A percentile compares a stretch with the other conserved stretches of the same genome.
These are phyloP conservation scores for Redunca redunca DNA, from an alignment of 2,113 vertebrate genomes.

Conservation along the genomic window DNA sequence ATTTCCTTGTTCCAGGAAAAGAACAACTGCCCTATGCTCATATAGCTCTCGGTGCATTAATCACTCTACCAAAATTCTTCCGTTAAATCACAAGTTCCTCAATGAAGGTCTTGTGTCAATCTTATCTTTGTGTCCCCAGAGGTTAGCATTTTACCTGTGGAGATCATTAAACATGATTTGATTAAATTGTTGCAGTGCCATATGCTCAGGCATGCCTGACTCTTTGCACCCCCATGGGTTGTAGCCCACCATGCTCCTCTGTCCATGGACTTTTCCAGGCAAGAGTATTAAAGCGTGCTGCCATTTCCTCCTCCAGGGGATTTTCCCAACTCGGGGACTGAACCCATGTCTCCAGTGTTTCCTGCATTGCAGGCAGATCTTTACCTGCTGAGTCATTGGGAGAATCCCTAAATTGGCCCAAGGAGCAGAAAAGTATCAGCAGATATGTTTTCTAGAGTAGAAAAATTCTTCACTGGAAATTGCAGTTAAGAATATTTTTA, in stretches of 20 bases:
- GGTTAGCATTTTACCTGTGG: neutral
- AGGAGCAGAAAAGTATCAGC: neutral
- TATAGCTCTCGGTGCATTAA: neutral
- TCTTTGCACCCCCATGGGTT: neutral
- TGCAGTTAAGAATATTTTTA: neutral
- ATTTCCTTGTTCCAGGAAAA: neutral
- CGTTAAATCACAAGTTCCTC: neutral
- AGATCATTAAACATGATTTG: neutral
- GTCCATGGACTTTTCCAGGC: neutral
- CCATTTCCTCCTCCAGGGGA: neutral
- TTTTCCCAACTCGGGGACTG: neutral
- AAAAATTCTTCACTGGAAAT: neutral
- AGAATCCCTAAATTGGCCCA: neutral
- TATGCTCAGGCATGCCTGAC: neutral
- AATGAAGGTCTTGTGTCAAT: accelerated
- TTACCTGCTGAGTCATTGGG: neutral
- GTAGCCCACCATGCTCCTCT: neutral
- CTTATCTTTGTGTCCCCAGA: neutral
- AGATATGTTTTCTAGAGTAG: neutral
- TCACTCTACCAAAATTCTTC: neutral
- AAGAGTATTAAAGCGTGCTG: neutral
- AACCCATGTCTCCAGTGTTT: neutral
- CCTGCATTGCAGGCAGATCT: neutral
- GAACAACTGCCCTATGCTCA: accelerated
- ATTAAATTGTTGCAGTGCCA: neutral